Percentiles rank a stretch among this genome's conserved stretches.
These are phyloP conservation scores for Papilio protenor DNA, from an alignment of 2,888 invertebrate species.

Conservation along the genomic window DNA sequence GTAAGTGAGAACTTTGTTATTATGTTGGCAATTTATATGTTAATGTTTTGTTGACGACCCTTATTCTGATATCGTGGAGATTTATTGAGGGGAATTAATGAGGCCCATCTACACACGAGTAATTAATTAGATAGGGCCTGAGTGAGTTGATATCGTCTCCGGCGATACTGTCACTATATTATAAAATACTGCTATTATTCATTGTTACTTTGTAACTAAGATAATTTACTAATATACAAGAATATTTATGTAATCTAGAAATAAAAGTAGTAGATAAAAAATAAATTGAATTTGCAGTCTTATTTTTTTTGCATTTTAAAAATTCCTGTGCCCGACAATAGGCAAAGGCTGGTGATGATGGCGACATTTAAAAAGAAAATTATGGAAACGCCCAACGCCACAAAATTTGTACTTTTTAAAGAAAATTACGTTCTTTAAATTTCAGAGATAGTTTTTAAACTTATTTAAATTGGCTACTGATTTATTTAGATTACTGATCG, in stretches of 20 bases:
- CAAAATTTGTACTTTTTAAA: too few relatives aligned
- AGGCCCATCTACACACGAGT: conserved; percentile 39
- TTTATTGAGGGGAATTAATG: conserved; percentile 58
- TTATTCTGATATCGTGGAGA: conserved; percentile 61
- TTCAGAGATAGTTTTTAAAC: too few relatives aligned
- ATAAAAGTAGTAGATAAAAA: background rate
- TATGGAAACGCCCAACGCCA: too few relatives aligned
- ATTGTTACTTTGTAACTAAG: background rate
- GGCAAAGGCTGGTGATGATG: too few relatives aligned
- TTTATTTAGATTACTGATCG: too few relatives aligned
- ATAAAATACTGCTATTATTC: conserved; percentile 19
- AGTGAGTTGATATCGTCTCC: conserved; percentile 21
- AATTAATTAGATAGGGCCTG: conserved; percentile 42
- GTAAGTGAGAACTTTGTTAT: conserved; percentile 65
- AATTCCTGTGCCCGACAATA: too few relatives aligned
- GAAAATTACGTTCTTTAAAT: too few relatives aligned
- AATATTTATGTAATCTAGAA: background rate
- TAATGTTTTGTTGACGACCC: conserved; percentile 49
- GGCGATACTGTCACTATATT: conserved; percentile 17
- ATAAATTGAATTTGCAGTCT: background rate
- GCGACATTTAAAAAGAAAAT: too few relatives aligned
- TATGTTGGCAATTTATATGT: conserved; percentile 49
- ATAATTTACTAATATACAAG: background rate
- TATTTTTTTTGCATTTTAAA: background rate
- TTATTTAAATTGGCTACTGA: too few relatives aligned